A percentile compares a stretch with the other conserved stretches of the same genome.
Conservation (phyloP, 2,113 vertebrate genomes). For the Sylvilagus bachmani region DNA sequence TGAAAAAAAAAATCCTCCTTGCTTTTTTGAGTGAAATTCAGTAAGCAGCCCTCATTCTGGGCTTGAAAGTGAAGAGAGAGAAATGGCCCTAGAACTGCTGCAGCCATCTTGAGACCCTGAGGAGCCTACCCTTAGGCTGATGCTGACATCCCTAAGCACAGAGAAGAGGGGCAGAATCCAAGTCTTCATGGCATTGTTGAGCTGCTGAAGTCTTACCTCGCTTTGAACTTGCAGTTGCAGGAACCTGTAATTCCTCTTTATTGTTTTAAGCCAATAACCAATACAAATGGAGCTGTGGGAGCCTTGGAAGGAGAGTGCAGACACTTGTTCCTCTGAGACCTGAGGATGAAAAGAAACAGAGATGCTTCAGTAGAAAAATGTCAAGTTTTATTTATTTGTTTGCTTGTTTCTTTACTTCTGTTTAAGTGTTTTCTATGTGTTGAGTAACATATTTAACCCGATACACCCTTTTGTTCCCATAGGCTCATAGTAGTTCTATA, state of each 20-base stretch:
- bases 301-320: not conserved
- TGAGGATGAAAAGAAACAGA: not conserved
- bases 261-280: conserved; percentile 6
- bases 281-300: not conserved
- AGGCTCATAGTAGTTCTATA: not conserved
- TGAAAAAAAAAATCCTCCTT: conserved; percentile 19
- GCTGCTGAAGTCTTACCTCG: not conserved
- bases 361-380: not conserved
- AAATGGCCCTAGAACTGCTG: not conserved
- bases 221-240: not conserved
- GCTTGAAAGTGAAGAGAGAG: not conserved
- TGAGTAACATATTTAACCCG: not conserved
- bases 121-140: not conserved
- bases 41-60: not conserved
- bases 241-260: conserved; percentile 3
- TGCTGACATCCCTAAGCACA: not conserved
- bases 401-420: not conserved
- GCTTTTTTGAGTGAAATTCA: not conserved
- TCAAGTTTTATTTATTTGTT: not conserved
- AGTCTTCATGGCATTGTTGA: not conserved
- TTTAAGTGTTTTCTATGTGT: not conserved
- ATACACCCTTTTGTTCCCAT: not conserved
- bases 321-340: not conserved
- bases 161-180: not conserved
- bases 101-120: not conserved